Base-by-base conservation (phyloP, 2,113 vertebrate genomes). In the Corythoichthys intestinalis region DNA sequence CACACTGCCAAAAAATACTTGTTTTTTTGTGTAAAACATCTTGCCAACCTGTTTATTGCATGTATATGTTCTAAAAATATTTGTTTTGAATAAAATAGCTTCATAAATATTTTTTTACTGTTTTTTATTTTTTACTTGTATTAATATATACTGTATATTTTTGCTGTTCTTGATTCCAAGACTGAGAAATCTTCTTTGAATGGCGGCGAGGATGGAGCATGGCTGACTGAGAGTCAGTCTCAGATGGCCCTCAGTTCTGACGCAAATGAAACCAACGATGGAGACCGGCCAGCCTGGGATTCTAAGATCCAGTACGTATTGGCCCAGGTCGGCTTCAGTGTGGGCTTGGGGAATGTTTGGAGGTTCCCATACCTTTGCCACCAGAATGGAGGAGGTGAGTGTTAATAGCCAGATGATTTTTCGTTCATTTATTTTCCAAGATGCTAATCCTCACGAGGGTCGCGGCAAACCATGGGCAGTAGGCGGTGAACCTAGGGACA, bases 301-400 rank as follows among this genome's bases (percentile, higher is more conserved):
- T 98, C 92, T 74, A 99, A 99, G 69, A 83, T 99, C 63, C 96
- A 99, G 89, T 99, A 99, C 67, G 96, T 99, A 78, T 88, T 99
- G 76, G 97, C 97, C 0, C 97, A 98, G 83, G 96, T 99, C 4
- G 97, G 97, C 77, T 98, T 97, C 88, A 98, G 96, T 0, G 97
- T 98, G 78, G 97, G 97, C 48, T 89, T 99, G 7, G 97, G 97
- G 12, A 99, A 99, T 0, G 96, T 99, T 76, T 99, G 97, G 97
- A 92, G 96, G 75, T 99, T 99, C 83, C 97, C 96, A 0, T 99
- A 99, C 86, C 93, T 99, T 44, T 99, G 97, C 82, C 97, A 99
- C 88, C 96, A 99, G 89, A 99, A 99, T 0, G 97, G 97, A 86
- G 97, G 97, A 87, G 97, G 97, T 98, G 86, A 92, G 91, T 79